Conservation (phyloP, 1,140 invertebrate species). For the Pemphigus obesinymphae region DNA sequence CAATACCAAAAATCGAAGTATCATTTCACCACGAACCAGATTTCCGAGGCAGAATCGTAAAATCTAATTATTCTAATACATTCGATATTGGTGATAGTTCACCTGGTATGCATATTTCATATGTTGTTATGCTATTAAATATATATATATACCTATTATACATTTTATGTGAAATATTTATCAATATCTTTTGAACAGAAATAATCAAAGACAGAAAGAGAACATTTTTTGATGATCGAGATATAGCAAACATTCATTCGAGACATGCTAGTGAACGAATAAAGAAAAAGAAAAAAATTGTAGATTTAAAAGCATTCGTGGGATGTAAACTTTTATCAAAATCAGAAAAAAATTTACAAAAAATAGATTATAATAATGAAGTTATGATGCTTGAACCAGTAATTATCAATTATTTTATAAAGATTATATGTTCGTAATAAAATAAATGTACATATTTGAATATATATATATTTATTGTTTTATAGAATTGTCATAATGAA, state of each 20-base stretch:
- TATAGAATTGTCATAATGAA: not conserved
- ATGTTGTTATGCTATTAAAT: not conserved
- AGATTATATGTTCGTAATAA: not conserved
- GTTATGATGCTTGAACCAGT: conserved; percentile 25
- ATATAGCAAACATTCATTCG: conserved; percentile 54
- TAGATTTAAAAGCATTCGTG: conserved; percentile 80
- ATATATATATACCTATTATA: not conserved
- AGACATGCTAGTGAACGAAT: conserved; percentile 73
- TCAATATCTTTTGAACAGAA: not conserved
- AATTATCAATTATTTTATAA: not conserved
- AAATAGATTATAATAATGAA: conserved; percentile 72
- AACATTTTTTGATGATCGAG: conserved; percentile 34
- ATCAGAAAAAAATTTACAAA: conserved; percentile 77
- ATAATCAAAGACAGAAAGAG: conserved; percentile 40
- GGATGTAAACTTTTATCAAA: conserved; percentile 86
- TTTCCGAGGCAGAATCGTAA: conserved; percentile 59
- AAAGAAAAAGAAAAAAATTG: conserved; percentile 78
- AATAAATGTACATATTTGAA: too few species aligned
- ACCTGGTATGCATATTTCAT: conserved; percentile 1
- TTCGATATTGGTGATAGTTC: conserved; percentile 53
- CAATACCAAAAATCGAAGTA: conserved; percentile 87
- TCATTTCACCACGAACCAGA: conserved; percentile 75
- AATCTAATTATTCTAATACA: conserved; percentile 71
- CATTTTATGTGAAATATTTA: not conserved
- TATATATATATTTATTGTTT: not conserved